A percentile compares a stretch with the other conserved stretches of the same genome.
phyloP scores from a whole-genome alignment of 2,888 invertebrate genomes.

The Biston betularia region DNA sequence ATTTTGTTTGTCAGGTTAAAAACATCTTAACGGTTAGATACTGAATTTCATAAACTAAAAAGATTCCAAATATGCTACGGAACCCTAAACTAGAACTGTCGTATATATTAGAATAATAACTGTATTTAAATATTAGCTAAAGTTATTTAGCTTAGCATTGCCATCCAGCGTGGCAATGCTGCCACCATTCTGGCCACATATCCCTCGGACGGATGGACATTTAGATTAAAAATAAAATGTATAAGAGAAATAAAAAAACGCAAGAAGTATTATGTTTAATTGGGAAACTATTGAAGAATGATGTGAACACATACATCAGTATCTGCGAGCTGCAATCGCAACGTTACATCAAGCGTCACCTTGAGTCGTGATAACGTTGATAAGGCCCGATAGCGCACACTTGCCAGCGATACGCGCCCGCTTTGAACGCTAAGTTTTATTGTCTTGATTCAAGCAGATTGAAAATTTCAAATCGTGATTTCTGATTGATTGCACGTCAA shows the following conservation, averaged over 20 bases:
- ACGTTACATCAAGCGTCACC: slow-evolving; percentile 77
- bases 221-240: too few species aligned
- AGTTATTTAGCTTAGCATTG: too few species aligned
- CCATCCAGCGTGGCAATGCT: too few species aligned
- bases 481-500: slow-evolving; percentile 18
- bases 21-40: too few species aligned
- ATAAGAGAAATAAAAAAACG: background rate
- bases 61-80: too few species aligned
- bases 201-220: too few species aligned
- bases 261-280: slow-evolving; percentile 17
- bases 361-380: slow-evolving; percentile 79
- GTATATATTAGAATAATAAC: too few species aligned
- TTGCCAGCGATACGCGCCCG: slow-evolving; percentile 44
- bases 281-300: slow-evolving; percentile 51
- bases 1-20: too few species aligned
- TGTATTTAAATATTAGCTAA: too few species aligned
- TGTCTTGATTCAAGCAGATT: slow-evolving; percentile 34
- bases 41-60: too few species aligned
- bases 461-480: slow-evolving; percentile 32
- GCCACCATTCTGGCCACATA: too few species aligned
- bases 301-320: slow-evolving; percentile 58
- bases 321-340: slow-evolving; percentile 70
- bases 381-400: slow-evolving; percentile 62
- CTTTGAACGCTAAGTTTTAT: slow-evolving; percentile 36
- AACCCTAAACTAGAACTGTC: too few species aligned